Conservation (phyloP, 2,888 invertebrate genomes). For the Metacarcinus magister region DNA sequence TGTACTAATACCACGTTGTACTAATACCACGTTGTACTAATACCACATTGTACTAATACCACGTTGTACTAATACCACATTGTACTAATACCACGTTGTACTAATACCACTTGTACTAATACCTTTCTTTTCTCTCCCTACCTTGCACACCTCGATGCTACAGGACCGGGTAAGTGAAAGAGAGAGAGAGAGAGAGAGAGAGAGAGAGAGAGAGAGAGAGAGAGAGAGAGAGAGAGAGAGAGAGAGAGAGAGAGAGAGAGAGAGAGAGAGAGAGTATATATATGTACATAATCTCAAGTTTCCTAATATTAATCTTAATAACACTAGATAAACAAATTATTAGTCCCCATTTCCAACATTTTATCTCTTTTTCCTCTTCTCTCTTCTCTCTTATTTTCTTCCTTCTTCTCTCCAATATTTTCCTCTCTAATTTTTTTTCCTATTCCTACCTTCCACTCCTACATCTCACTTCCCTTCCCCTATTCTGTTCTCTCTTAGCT, state of each 20-base stretch:
- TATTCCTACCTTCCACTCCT: not conserved
- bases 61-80: too few relatives aligned
- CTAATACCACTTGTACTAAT: too few relatives aligned
- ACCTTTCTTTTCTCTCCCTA: not conserved
- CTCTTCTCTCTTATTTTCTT: not conserved
- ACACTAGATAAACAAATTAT: not conserved
- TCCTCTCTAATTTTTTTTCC: not conserved
- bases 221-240: conserved; percentile 49
- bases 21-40: too few relatives aligned
- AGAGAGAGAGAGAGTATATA: conserved; percentile 29
- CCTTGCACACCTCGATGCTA: not conserved
- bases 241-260: not conserved
- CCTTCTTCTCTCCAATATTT: not conserved
- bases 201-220: conserved; percentile 31
- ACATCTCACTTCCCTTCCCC: not conserved
- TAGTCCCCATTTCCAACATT: not conserved
- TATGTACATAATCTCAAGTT: not conserved
- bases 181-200: not conserved
- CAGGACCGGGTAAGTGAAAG: not conserved
- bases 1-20: too few relatives aligned
- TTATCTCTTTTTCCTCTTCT: too few relatives aligned
- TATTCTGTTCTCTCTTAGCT: not conserved
- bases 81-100: too few relatives aligned
- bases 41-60: too few relatives aligned
- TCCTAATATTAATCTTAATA: not conserved